Percentiles rank a stretch among this genome's conserved stretches.
Evolutionary conservation across 2,113 vertebrate species (phyloP).

Genomic region (Romanogobio albipinnatus): DNA sequence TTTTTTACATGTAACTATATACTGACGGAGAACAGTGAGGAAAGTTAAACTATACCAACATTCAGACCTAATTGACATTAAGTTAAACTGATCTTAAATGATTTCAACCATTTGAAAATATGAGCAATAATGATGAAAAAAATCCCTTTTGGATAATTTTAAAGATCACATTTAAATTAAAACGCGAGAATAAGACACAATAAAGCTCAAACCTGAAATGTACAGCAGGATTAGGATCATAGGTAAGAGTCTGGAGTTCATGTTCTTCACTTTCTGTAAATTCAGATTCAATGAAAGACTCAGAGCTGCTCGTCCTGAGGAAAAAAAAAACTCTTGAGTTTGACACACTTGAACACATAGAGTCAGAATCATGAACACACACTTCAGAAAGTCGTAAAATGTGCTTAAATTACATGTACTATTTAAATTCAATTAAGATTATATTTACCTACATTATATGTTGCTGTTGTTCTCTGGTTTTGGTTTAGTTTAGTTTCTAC

Average conservation of each 20-base stretch:
- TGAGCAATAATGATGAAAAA: too few species aligned
- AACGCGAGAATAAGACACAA: not conserved
- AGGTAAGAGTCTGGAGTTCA: constrained; percentile 4
- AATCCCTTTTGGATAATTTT: too few species aligned
- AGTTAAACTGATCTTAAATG: not conserved
- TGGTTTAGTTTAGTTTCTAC: not conserved
- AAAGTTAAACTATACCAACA: not conserved
- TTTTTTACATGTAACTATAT: too few species aligned
- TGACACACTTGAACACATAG: not conserved
- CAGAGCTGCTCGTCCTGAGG: not conserved
- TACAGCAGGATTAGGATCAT: not conserved
- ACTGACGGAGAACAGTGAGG: too few species aligned
- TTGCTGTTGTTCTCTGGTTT: not conserved
- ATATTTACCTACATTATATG: not conserved
- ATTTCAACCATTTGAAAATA: too few species aligned
- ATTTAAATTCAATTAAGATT: not conserved
- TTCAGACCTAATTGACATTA: not conserved
- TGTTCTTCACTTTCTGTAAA: not conserved
- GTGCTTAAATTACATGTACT: not conserved
- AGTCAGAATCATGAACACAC: not conserved
- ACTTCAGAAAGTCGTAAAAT: not conserved
- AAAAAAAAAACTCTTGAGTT: not conserved
- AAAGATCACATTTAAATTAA: not conserved
- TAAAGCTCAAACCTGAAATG: not conserved
- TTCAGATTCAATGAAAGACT: not conserved